Evolutionary conservation across 2,113 vertebrate species (phyloP).

Genomic region (Tetrax tetrax): DNA sequence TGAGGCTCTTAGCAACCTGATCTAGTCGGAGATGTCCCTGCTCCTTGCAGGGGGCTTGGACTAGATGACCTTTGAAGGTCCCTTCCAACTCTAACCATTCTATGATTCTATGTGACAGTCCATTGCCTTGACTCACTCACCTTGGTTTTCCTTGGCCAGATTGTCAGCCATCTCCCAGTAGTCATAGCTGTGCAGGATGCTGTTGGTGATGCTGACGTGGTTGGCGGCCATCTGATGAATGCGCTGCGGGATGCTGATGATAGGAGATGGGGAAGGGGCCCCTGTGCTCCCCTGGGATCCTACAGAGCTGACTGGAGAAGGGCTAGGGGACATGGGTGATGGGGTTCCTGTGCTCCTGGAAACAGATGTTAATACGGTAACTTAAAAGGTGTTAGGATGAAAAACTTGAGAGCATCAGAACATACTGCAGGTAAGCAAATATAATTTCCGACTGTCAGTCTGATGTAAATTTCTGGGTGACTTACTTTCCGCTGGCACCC

Average conservation of each 20-base stretch:
- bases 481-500: conserved; percentile 91
- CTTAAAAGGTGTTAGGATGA: not conserved
- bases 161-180: conserved; percentile 99
- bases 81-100: too few species aligned
- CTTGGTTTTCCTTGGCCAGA: conserved; percentile 95
- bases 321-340: conserved; percentile 82
- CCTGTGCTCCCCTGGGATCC: conserved; percentile 81
- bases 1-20: too few species aligned
- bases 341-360: conserved; percentile 83
- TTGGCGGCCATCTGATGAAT: conserved; percentile 99
- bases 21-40: too few species aligned
- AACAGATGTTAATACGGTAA: not conserved
- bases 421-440: not conserved
- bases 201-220: conserved; percentile 98
- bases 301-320: conserved; percentile 81
- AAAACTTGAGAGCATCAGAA: not conserved
- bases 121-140: conserved; percentile 56
- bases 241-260: conserved; percentile 95
- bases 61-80: too few species aligned
- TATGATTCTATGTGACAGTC: not conserved
- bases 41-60: too few species aligned
- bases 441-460: not conserved
- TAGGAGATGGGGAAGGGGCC: conserved; percentile 77
- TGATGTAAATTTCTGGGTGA: not conserved
- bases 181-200: conserved; percentile 97